Base-by-base conservation (phyloP, 2,113 vertebrate genomes). In the Rhinogobius similis region DNA sequence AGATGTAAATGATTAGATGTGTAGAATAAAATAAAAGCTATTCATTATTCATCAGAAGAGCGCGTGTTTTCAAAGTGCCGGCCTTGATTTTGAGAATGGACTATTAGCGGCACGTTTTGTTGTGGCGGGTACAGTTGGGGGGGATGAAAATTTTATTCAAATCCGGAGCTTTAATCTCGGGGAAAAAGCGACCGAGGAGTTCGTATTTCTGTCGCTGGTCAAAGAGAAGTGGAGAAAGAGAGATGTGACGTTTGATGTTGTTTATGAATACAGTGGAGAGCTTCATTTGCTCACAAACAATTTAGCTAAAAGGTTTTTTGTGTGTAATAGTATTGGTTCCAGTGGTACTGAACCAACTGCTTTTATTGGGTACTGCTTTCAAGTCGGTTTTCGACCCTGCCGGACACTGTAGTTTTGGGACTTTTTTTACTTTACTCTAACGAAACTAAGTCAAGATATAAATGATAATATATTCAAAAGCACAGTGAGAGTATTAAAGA, bases 21-120 rank as follows among this genome's bases (percentile, higher is more conserved):
- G 36, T 67, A 18, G 65, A 67, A 67, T 64, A 43, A 75, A 79
- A 72, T 64, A 36, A 75, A 79, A 77, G 29, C 13, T 44, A 84
- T 80, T 72, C 73, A 83, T 83, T 82, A 83, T 83, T 90, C 62
- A 86, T 85, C 77, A 73, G 55, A 65, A 77, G 70, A 53, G 48
- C 43, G 4, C 74, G 70, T 75, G 44, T 78, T 84, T 82, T 74
- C 73, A 58, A 64, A 62, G 13, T 12, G 46, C 43, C 61, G 66
- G n/a, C 67, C 39, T 67, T 76, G 73, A 86, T 82, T 36, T 72
- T 50, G 62, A 41, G 46, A 67, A 50, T 62, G 72, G 63, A 61
- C 59, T 69, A 67, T 77, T 26, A 76, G 72, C 67, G 65, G 72
- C 62, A 59, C 27, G 14, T 78, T 82, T 48, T 58, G 71, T 72